Conservation (phyloP, 2,113 vertebrate species). For the Cercopithecus mona region DNA sequence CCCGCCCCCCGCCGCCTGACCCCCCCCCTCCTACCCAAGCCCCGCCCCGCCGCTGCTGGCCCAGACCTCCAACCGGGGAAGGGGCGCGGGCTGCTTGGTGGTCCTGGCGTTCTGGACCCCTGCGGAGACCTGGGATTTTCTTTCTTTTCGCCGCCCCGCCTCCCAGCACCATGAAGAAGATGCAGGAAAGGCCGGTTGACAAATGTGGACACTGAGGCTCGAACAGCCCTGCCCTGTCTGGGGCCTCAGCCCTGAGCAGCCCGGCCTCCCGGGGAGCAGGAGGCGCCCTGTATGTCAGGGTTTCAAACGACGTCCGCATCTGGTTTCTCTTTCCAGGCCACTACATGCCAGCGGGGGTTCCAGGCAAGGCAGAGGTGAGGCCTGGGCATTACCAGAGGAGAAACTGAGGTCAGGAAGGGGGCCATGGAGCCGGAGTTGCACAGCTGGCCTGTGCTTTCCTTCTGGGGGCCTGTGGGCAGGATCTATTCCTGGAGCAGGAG, state of each 20-base stretch:
- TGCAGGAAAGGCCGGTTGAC: neutral
- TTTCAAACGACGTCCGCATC: neutral
- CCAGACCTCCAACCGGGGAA: accelerated
- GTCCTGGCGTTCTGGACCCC: accelerated
- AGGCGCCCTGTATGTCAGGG: neutral
- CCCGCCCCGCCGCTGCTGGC: too few relatives aligned
- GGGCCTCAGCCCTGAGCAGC: neutral
- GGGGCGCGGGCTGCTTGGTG: neutral
- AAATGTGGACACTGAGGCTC: neutral
- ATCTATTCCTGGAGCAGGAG: neutral
- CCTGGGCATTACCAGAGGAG: neutral
- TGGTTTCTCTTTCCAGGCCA: neutral
- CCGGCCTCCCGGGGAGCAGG: neutral
- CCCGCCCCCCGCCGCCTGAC: neutral
- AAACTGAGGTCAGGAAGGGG: neutral
- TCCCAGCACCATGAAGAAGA: neutral
- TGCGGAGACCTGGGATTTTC: neutral
- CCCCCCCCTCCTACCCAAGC: neutral
- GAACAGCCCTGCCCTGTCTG: neutral
- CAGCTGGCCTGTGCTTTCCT: too few relatives aligned
- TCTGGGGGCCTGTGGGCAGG: neutral
- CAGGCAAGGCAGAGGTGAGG: neutral
- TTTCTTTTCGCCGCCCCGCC: neutral
- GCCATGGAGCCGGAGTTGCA: too few relatives aligned
- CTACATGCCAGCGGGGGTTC: neutral